These are phyloP conservation scores for Sylvilagus bachmani DNA, from an alignment of 2,113 vertebrate species.

Conservation along the genomic window DNA sequence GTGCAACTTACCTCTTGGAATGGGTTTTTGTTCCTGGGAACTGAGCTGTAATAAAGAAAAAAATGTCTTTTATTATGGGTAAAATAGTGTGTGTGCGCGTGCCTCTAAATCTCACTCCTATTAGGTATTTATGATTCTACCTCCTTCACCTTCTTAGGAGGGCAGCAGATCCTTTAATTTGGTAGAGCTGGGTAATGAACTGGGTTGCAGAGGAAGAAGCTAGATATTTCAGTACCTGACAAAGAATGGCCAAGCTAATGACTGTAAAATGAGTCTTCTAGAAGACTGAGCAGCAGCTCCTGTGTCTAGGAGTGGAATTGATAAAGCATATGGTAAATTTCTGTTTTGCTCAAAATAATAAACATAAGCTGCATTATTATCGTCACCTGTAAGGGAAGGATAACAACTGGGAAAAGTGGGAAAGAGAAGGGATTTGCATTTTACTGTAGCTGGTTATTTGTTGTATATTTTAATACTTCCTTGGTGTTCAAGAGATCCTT, in stretches of 20 bases:
- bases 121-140: not conserved
- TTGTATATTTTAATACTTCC: constrained; percentile 4
- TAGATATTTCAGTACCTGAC: constrained; percentile 18
- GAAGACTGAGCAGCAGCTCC: constrained; percentile 25
- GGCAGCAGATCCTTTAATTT: constrained; percentile 22
- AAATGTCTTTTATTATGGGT: constrained; percentile 48
- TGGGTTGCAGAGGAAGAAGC: constrained; percentile 3
- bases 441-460: constrained; percentile 3
- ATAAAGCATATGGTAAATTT: constrained; percentile 16
- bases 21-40: constrained; percentile 99
- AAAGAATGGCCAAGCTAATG: not conserved
- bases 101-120: too few relatives aligned
- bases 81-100: too few relatives aligned
- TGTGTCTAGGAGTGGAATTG: not conserved
- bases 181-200: not conserved
- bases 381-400: too few relatives aligned
- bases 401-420: too few relatives aligned
- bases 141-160: not conserved
- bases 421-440: constrained; percentile 7
- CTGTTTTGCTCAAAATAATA: not conserved
- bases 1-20: constrained; percentile 95
- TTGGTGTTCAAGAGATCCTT: not conserved
- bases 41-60: constrained; percentile 91
- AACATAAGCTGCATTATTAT: too few relatives aligned
- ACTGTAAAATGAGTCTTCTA: constrained; percentile 37